Percentiles rank a stretch among this genome's conserved stretches.
Conservation (phyloP, 92 coral and sea anemone genomes). For the Zoanthus sociatus region DNA sequence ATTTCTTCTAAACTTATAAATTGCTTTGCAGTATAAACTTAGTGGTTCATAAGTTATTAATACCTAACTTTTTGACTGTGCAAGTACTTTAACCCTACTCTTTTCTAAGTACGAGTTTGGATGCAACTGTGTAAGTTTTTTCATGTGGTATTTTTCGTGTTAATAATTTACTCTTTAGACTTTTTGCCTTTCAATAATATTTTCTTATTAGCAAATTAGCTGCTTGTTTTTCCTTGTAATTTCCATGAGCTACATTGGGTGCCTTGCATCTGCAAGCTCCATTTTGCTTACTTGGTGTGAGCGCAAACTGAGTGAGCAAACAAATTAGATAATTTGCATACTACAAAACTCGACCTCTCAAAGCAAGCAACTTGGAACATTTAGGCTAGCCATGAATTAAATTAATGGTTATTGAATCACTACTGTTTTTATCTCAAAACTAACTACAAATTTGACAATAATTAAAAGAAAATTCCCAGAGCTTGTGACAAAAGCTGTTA, state of each 20-base stretch:
- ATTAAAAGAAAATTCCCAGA: background rate
- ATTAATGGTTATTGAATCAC: no score
- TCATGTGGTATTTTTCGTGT: background rate
- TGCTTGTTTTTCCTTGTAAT: background rate
- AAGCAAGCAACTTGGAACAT: no score
- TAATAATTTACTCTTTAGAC: background rate
- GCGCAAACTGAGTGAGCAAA: no score
- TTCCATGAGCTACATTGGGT: background rate
- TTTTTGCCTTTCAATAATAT: slow-evolving; percentile 6
- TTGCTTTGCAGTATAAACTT: background rate
- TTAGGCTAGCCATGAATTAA: no score
- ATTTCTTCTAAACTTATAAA: slow-evolving; percentile 32
- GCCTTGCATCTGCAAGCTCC: no score
- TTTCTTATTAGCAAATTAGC: slow-evolving; percentile 7
- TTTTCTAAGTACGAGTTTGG: background rate
- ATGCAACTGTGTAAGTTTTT: background rate
- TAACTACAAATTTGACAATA: background rate
- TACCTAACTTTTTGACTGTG: background rate
- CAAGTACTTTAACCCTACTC: background rate
- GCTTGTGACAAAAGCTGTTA: background rate
- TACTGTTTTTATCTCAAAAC: no score
- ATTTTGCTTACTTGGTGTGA: no score
- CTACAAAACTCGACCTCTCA: no score
- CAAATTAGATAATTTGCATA: no score
- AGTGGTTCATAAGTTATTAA: background rate